Evolutionary conservation across 1,140 invertebrate species (phyloP).

Genomic region (Temnothorax nylanderi): DNA sequence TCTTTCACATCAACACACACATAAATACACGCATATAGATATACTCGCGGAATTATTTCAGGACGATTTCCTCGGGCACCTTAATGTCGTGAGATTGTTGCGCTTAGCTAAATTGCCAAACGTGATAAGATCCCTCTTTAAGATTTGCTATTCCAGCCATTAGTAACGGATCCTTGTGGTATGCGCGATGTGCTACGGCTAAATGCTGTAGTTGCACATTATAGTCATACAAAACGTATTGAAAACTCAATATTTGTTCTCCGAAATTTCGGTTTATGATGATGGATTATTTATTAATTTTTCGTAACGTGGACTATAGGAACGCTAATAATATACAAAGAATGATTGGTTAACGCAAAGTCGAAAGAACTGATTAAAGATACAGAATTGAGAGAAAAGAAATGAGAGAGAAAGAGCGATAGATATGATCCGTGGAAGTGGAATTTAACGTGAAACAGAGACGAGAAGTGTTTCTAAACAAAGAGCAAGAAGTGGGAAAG

Average conservation of each 20-base stretch:
- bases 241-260: background rate
- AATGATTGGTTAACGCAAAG: too few relatives aligned
- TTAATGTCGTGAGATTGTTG: conserved; percentile 30
- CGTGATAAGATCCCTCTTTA: conserved; percentile 30
- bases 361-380: background rate
- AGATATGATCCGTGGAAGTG: background rate
- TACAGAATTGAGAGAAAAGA: background rate
- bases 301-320: background rate
- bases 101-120: conserved; percentile 16
- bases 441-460: background rate
- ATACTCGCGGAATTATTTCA: background rate
- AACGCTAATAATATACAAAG: background rate
- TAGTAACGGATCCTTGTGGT: background rate
- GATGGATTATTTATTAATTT: background rate
- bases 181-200: background rate
- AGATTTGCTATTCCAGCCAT: background rate
- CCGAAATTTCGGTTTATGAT: background rate
- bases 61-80: conserved; percentile 6
- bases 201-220: background rate
- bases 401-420: background rate
- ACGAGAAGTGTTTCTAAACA: background rate
- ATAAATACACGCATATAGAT: background rate
- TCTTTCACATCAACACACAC: background rate
- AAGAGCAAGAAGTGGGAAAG: conserved; percentile 1
- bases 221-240: background rate